A percentile compares a stretch with the other conserved stretches of the same genome.
These are phyloP conservation scores for Limonius californicus DNA, from an alignment of 1,140 invertebrate genomes.

Conservation along the genomic window DNA sequence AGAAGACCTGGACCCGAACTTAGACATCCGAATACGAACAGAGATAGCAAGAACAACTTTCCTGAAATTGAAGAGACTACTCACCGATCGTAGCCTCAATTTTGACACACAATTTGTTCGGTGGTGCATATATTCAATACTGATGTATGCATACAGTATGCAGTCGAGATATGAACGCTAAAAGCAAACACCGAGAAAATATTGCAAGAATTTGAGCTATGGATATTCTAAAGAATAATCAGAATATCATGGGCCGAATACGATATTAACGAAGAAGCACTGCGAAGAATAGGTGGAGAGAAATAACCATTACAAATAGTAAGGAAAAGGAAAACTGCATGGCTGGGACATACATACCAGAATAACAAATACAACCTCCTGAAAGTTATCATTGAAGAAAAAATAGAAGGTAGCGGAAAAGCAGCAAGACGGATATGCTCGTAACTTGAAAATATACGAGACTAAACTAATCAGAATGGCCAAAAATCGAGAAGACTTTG, in stretches of 20 bases:
- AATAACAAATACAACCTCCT: not conserved
- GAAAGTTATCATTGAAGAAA: not conserved
- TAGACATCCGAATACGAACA: not conserved
- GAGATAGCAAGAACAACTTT: not conserved
- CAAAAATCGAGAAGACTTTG: not conserved
- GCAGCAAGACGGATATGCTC: not conserved
- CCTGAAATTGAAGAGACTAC: not conserved
- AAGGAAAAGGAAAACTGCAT: not conserved
- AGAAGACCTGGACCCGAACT: not conserved
- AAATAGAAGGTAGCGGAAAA: not conserved
- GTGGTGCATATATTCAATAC: no score
- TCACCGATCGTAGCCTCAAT: no score
- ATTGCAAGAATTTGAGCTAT: not conserved
- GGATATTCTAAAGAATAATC: not conserved
- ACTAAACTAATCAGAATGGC: not conserved
- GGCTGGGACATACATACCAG: not conserved
- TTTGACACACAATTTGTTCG: no score
- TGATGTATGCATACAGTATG: no score
- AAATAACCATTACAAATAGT: not conserved
- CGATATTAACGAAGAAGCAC: not conserved
- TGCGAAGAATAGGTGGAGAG: not conserved
- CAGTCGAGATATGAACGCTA: no score
- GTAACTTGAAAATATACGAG: not conserved
- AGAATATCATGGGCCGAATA: not conserved
- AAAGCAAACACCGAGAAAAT: no score